phyloP scores from a whole-genome alignment of 2,797 vertebrate species.

The Pantherophis alleghaniensis region DNA sequence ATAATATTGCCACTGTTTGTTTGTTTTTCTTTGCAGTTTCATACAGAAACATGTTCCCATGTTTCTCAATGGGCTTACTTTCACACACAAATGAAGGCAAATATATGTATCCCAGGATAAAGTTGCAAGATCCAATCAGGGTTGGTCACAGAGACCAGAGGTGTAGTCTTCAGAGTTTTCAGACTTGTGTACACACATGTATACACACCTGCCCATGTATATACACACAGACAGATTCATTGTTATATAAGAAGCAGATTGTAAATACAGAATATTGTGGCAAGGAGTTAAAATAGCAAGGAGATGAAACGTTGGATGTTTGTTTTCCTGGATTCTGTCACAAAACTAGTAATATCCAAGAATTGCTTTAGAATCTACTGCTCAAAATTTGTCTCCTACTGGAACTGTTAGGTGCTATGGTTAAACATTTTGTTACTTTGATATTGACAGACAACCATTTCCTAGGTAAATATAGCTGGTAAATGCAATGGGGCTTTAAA shows the following conservation, averaged over 20 bases:
- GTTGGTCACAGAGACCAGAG: background rate
- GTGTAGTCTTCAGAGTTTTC: background rate
- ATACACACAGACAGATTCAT: conserved; percentile 8
- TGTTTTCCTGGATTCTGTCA: background rate
- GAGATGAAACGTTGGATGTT: conserved; percentile 39
- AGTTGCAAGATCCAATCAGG: background rate
- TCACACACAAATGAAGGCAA: conserved; percentile 1
- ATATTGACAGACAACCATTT: conserved; percentile 49
- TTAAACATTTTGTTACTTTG: conserved; percentile 49
- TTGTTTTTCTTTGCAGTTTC: background rate
- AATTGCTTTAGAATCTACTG: conserved; percentile 27
- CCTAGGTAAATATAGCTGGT: conserved; percentile 32
- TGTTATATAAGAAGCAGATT: conserved; percentile 1
- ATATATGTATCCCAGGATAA: background rate
- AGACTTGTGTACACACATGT: background rate
- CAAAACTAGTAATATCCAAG: conserved; percentile 16
- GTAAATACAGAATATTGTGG: conserved; percentile 13
- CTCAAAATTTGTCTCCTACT: conserved; percentile 14
- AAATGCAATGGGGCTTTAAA: conserved; percentile 37
- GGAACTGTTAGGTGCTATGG: conserved; percentile 11
- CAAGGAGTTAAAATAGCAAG: conserved; percentile 20
- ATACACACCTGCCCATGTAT: too few species aligned
- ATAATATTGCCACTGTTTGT: background rate
- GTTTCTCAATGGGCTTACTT: conserved; percentile 35
- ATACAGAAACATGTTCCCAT: background rate